These are phyloP conservation scores for Bursaphelenchus okinawaensis DNA, from an alignment of 2,888 invertebrate genomes.

Conservation along the genomic window DNA sequence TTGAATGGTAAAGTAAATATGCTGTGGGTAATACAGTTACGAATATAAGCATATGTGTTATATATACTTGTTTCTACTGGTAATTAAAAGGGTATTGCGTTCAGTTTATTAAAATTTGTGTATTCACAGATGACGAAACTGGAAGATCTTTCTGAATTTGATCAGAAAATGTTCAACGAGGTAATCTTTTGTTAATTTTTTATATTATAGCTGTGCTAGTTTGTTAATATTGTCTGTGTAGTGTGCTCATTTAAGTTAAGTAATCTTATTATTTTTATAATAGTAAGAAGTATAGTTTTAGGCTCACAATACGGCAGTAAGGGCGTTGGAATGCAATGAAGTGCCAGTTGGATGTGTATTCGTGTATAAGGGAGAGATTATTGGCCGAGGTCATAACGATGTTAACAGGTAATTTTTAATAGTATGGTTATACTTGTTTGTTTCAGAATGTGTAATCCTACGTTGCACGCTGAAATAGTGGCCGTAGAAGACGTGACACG, in stretches of 20 bases:
- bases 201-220: too few relatives aligned
- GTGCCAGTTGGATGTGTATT: slow-evolving; percentile 97
- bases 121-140: not conserved
- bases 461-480: slow-evolving; percentile 88
- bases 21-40: too few relatives aligned
- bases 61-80: too few relatives aligned
- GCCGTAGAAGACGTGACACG: slow-evolving; percentile 76
- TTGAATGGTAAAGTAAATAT: too few relatives aligned
- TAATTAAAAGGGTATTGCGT: too few relatives aligned
- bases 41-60: too few relatives aligned
- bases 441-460: slow-evolving; percentile 76
- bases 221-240: too few relatives aligned
- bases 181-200: too few relatives aligned
- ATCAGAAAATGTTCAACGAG: not conserved
- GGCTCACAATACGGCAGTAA: slow-evolving; percentile 64
- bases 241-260: too few relatives aligned
- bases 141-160: not conserved
- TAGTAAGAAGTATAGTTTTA: not conserved
- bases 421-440: not conserved
- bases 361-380: slow-evolving; percentile 54
- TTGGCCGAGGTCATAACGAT: slow-evolving; percentile 37
- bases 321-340: slow-evolving; percentile 75
- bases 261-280: not conserved
- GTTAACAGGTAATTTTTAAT: slow-evolving; percentile 27
- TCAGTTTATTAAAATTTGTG: too few relatives aligned